Base-by-base conservation (phyloP, 2,888 invertebrate genomes). In the Myathropa florea region DNA sequence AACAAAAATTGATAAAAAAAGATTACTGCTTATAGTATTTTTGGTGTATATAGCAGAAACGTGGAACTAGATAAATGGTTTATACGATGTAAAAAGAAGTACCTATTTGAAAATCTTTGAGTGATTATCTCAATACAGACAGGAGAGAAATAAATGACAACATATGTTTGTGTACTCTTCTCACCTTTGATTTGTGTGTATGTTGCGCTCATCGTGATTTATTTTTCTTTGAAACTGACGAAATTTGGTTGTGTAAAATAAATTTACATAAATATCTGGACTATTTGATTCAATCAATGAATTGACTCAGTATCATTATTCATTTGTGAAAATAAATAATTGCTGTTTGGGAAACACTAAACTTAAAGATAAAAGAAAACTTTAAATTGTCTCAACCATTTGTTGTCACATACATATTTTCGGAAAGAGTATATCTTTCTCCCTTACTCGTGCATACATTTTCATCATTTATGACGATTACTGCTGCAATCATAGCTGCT, bases 321-420 rank as follows among this genome's bases (percentile, higher is more conserved):
- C 21, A 57, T 70, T 71, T 55, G 24, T 65, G 3, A 46, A 61
- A 36, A 65, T 7, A 78, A 53, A 70, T 65, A 30, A n/a, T 24
- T 23, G 24, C 7, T 33, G 64, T 14, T 59, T n/a, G 4, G 10
- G 14, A 33, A 65, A 72, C 65, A 67, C 60, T 28, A 70, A 75
- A 79, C 59, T 64, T 57, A 65, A 76, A 80, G 61, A 73, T 60
- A 80, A 83, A 75, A 75, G 70, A 70, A 79, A n/a, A 84, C 70
- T 75, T 75, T 68, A 68, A 18, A 79, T 65, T 79, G 67, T 65
- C 33, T 57, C 18, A 36, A n/a, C 26, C 28, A 75, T 55, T 72
- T 79, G 63, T 46, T 78, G 59, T 83, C 79, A 68, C 80, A n/a
- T n/a, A 76, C 33, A 61, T 53, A 18, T 18, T 18, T 63, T 18